phyloP scores from a whole-genome alignment of 2,797 vertebrate species.

The Numenius phaeopus region DNA sequence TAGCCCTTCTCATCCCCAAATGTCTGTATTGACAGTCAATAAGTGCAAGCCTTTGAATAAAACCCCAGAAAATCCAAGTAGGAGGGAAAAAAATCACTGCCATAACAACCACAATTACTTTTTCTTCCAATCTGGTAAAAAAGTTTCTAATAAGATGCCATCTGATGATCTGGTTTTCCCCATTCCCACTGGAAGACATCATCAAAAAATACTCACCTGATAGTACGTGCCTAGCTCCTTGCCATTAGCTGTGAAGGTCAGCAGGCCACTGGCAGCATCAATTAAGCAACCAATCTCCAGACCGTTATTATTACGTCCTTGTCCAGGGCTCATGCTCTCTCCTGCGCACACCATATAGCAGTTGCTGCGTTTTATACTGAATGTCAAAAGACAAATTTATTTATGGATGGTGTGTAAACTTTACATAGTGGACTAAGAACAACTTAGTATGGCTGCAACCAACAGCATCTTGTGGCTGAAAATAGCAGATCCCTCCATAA shows the following conservation, averaged over 20 bases:
- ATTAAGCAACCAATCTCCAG: constrained; percentile 94
- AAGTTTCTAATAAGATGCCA: background rate
- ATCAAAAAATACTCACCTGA: constrained; percentile 80
- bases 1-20: background rate
- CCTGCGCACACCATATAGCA: constrained; percentile 98
- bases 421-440: background rate
- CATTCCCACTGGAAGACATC: background rate
- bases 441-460: background rate
- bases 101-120: background rate
- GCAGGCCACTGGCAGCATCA: constrained; percentile 89
- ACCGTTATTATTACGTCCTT: constrained; percentile 92
- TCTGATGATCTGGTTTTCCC: background rate
- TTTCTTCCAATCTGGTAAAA: background rate
- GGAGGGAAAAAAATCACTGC: background rate
- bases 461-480: background rate
- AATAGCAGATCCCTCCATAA: background rate
- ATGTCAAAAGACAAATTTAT: constrained; percentile 68
- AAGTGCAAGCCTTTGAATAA: background rate
- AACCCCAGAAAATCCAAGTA: background rate
- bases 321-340: constrained; percentile 91
- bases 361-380: constrained; percentile 96
- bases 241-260: constrained; percentile 93
- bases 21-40: background rate
- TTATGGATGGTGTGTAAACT: background rate
- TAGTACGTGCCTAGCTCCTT: constrained; percentile 94